A percentile compares a stretch with the other conserved stretches of the same genome.
These are phyloP conservation scores for Lates calcarifer DNA, from an alignment of 2,113 vertebrate genomes.

Conservation along the genomic window DNA sequence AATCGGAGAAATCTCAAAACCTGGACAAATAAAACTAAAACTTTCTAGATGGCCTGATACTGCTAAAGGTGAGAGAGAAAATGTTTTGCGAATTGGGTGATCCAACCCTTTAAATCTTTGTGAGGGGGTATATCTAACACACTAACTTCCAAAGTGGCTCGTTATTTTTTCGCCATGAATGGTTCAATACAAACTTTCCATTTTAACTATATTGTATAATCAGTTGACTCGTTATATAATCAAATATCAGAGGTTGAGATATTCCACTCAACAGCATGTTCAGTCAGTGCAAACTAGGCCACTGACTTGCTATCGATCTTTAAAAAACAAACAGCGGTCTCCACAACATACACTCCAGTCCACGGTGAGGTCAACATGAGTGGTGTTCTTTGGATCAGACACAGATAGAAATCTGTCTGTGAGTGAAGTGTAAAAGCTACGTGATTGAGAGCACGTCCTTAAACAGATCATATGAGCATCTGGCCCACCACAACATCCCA, in stretches of 20 bases:
- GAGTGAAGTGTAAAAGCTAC: slow-evolving; percentile 55
- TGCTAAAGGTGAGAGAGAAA: too few relatives aligned
- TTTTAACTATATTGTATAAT: background rate
- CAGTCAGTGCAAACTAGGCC: background rate
- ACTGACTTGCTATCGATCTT: background rate
- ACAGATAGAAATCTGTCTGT: slow-evolving; percentile 48
- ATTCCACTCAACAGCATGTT: slow-evolving; percentile 3
- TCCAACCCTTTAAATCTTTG: background rate
- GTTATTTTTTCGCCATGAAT: background rate
- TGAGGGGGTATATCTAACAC: too few relatives aligned
- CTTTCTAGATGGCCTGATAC: background rate
- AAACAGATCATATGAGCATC: slow-evolving; percentile 73
- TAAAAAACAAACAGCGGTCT: slow-evolving; percentile 20
- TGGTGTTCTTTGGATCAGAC: background rate
- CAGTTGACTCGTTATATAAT: background rate
- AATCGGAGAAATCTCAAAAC: background rate
- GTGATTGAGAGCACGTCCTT: slow-evolving; percentile 71
- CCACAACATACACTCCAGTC: slow-evolving; percentile 12
- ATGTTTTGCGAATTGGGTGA: background rate
- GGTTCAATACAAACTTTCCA: slow-evolving; percentile 1
- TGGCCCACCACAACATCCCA: slow-evolving; percentile 52
- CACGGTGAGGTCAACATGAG: background rate
- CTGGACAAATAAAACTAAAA: background rate
- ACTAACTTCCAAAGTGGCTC: too few relatives aligned
- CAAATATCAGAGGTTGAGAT: background rate